Conservation (phyloP, 2,888 invertebrate genomes). For the Drosophila conformis region DNA sequence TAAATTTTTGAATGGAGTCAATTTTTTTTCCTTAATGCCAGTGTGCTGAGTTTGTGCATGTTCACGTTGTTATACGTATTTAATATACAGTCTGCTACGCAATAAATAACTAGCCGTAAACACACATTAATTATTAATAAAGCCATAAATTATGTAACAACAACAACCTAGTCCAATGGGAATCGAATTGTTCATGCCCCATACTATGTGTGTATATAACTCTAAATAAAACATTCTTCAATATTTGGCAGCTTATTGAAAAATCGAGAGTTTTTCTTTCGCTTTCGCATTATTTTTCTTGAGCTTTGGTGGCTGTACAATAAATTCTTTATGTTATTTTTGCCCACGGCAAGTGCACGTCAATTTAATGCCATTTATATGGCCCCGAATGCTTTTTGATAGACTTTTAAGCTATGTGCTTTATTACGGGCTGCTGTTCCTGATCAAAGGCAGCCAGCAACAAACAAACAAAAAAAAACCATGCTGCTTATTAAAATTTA, state of each 20-base stretch:
- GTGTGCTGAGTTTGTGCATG: conserved; percentile 1
- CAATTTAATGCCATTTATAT: conserved; percentile 68
- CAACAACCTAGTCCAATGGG: conserved; percentile 3
- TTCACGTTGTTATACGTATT: neutral
- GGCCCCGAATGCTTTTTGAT: conserved; percentile 69
- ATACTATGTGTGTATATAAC: neutral
- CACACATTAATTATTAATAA: conserved; percentile 50
- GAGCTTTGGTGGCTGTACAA: conserved; percentile 42
- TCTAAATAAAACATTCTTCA: neutral
- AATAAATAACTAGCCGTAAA: conserved; percentile 31
- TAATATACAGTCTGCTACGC: neutral
- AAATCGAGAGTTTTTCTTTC: conserved; percentile 24
- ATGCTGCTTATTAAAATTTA: conserved; percentile 63
- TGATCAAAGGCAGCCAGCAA: conserved; percentile 61
- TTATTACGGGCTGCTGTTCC: conserved; percentile 35
- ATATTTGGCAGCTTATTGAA: conserved; percentile 43
- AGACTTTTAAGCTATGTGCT: conserved; percentile 75
- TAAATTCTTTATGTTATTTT: conserved; percentile 69
- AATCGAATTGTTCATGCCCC: neutral
- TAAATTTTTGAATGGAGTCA: conserved; percentile 30
- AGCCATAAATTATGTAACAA: conserved; percentile 27
- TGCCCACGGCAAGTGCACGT: conserved; percentile 56
- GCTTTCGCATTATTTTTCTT: conserved; percentile 4
- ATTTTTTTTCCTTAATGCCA: conserved; percentile 17
- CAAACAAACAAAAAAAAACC: neutral